Evolutionary conservation across 2,113 vertebrate genomes (phyloP).

Genomic region (Scomber japonicus): DNA sequence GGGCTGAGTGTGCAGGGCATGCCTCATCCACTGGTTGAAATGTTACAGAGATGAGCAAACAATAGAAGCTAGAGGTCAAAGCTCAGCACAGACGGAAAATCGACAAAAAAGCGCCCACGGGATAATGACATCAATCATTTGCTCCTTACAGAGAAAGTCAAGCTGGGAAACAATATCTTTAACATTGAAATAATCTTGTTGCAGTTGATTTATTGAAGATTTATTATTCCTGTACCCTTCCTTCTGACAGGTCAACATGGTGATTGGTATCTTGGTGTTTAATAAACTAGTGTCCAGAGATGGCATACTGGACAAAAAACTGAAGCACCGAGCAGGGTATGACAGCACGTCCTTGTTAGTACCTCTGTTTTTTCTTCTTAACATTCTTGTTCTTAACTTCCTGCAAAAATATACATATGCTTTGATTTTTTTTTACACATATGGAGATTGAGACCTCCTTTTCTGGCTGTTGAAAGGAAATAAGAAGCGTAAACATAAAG

Average conservation of each 20-base stretch:
- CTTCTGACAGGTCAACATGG: conserved; percentile 97
- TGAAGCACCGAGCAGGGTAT: conserved; percentile 99
- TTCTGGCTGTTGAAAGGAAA: conserved; percentile 50
- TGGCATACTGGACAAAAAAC: conserved; percentile 99
- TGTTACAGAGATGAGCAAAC: conserved; percentile 69
- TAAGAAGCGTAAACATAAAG: conserved; percentile 73
- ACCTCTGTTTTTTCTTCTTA: conserved; percentile 69
- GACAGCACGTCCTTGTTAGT: conserved; percentile 84
- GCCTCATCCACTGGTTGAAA: conserved; percentile 70
- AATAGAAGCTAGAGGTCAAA: conserved; percentile 67
- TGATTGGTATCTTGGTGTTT: conserved; percentile 99
- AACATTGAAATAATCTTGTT: neutral
- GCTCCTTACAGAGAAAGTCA: conserved; percentile 13
- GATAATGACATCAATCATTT: conserved; percentile 46
- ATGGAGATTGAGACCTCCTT: conserved; percentile 62
- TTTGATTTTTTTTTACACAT: conserved; percentile 28
- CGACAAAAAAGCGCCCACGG: neutral
- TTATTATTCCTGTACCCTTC: neutral
- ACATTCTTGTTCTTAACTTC: conserved; percentile 42
- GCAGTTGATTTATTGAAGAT: conserved; percentile 7
- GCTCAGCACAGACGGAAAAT: conserved; percentile 35
- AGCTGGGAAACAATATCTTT: conserved; percentile 2
- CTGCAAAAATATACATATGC: conserved; percentile 64
- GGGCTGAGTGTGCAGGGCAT: conserved; percentile 50
- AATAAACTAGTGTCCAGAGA: conserved; percentile 99